Conservation (phyloP, 2,797 vertebrate genomes). For the Adelosebastes latens region DNA sequence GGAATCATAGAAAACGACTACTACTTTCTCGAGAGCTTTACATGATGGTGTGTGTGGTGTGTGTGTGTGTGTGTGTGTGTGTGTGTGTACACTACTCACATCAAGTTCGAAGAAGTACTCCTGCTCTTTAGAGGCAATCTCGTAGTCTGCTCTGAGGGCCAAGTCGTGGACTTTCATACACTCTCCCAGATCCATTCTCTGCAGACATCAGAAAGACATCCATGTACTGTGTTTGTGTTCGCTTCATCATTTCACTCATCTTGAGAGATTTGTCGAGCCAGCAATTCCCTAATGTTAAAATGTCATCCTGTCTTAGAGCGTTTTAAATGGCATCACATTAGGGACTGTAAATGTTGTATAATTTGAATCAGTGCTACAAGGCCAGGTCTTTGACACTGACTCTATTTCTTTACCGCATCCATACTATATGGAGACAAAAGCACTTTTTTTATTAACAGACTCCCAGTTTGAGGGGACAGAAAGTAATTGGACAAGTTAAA, state of each 20-base stretch:
- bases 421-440: background rate
- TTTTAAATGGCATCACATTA: background rate
- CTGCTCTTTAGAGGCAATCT: slow-evolving; percentile 98
- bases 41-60: background rate
- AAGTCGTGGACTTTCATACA: slow-evolving; percentile 97
- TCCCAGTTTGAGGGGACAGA: background rate
- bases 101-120: slow-evolving; percentile 99
- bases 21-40: background rate
- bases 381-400: background rate
- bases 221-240: background rate
- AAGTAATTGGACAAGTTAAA: background rate
- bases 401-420: background rate
- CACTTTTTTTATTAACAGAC: background rate
- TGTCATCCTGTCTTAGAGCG: background rate
- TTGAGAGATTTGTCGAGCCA: background rate
- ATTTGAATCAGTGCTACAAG: background rate
- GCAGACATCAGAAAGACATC: slow-evolving; percentile 32
- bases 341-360: background rate
- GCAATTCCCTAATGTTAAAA: background rate
- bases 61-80: background rate
- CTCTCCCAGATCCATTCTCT: slow-evolving; percentile 99
- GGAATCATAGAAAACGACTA: background rate
- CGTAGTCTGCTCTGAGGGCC: slow-evolving; percentile 96
- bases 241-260: background rate
- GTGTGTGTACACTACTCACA: slow-evolving; percentile 82